Base-by-base conservation (phyloP, 2,888 invertebrate genomes). In the Iselma pallidipennis region DNA sequence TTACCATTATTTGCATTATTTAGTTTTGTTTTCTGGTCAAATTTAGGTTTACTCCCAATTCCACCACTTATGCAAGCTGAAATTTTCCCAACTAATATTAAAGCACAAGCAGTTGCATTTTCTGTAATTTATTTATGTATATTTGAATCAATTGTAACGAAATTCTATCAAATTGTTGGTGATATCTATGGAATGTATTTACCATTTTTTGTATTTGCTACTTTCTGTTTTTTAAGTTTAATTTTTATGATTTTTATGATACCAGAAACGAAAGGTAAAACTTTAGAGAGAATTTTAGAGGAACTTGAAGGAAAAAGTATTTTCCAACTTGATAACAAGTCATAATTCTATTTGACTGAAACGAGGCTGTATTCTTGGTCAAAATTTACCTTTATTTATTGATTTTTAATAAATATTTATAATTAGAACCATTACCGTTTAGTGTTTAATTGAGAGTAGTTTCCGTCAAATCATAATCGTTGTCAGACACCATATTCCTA, bases 41-140 rank as follows among this genome's bases (percentile, higher is more conserved):
- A 54, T 83, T 9, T 82, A 82, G 0, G 69, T 82, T 2, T 69
- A 71, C 0, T 79, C 79, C 53, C 82, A 0, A 66, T 83, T 33
- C 82, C 82, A 0, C 82, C 80, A 71, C 75, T 82, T 19, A 74
- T 83, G 21, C 75, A 82, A 56, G 79, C 81, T 1, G 84, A 84
- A 74, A 68, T 84, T 4, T 82, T 86, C 74, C 81, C 86, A 63
- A 66, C 80, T 1, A 79, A 82, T 61, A 83, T 81, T 2, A 80
- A 84, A 63, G 83, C 84, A 1, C 74, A 82, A 4, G 84, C 85
- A 0, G 82, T 83, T 16, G 82, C 83, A 2, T 73, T 84, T 7
- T 82, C 82, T 0, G 80, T 83, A 1, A 75, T 84, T 50, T 76
- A 81, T 33, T 83, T 82, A 50, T 80, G 81, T 45, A 57, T 76